Base-by-base conservation (phyloP, 2,797 vertebrate species). In the Gorsachius magnificus region DNA sequence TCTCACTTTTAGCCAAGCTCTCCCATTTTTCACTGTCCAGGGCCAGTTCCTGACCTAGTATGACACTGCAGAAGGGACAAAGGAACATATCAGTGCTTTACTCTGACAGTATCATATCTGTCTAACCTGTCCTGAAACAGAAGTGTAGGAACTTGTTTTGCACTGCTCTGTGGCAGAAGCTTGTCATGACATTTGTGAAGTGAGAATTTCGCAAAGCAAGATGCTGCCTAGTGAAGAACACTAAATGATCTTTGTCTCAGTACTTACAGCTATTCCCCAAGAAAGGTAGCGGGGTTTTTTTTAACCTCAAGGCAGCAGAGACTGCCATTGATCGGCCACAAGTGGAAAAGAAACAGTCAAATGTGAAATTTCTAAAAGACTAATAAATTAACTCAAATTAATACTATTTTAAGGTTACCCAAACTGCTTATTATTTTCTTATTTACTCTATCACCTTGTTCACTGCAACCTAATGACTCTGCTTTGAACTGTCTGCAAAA, bases 21-120 rank as follows among this genome's bases (percentile, higher is more conserved):
- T 78, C 88, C 65, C 57, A 83, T 90, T 96, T 89, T 86, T 78
- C 51, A 76, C 35, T 56, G 63, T 36, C 46, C 48, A 51, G 66
- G 45, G 28, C 26, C 25, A 56, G 41, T 63, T 90, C 16, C 54
- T 20, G 35, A 93, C 76, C 68, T 71, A 71, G 33, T 35, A 13
- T 58, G 83, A 91, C 71, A 71, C 31, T 66, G n/a, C 51, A 87
- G 26, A 71, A 76, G 83, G 54, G 72, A 86, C 25, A 92, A 90
- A 93, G 18, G n/a, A 89, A 75, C 11, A 7, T 43, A 74, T 57
- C 68, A 81, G 26, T 54, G 41, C 31, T 77, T 91, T 50, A 69
- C 36, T 31, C 51, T 58, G 43, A 26, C 20, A 81, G n/a, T 26
- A 43, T 79, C 70, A 6, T 38, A 60, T 33, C 60, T 76, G 25